These are phyloP conservation scores for Acholoe squamosa DNA, from an alignment of 2,888 invertebrate genomes.

Conservation along the genomic window DNA sequence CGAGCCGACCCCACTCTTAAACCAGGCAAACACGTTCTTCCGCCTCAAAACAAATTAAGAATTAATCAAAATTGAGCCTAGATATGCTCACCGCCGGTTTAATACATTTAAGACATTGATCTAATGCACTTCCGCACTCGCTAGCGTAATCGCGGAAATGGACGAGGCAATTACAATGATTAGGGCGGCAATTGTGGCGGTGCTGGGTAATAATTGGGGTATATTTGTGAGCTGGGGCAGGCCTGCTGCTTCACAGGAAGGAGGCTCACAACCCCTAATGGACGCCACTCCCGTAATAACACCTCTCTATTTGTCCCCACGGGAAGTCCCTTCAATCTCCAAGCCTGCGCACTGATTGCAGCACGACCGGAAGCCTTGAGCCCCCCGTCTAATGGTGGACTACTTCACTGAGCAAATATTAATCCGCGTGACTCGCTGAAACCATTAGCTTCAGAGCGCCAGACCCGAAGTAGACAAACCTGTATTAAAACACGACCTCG, in stretches of 20 bases:
- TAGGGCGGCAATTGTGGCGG: constrained; percentile 20
- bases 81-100: constrained; percentile 6
- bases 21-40: neutral
- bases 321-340: neutral
- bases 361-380: constrained; percentile 18
- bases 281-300: constrained; percentile 29
- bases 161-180: constrained; percentile 58
- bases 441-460: neutral
- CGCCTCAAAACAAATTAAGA: constrained; percentile 57
- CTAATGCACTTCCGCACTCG: constrained; percentile 57
- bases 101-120: constrained; percentile 61
- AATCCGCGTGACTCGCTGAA: constrained; percentile 55
- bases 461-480: neutral
- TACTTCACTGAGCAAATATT: constrained; percentile 57
- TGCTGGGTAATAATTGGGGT: constrained; percentile 46
- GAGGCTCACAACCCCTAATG: constrained; percentile 22
- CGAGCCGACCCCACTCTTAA: neutral
- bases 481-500: neutral
- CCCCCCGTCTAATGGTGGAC: constrained; percentile 36
- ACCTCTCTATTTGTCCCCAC: constrained; percentile 46
- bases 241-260: constrained; percentile 39
- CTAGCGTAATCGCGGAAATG: constrained; percentile 57
- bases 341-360: constrained; percentile 35
- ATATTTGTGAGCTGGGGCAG: constrained; percentile 43
- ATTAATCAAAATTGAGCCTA: constrained; percentile 44